Conservation (phyloP, 2,888 invertebrate species). For the Erpobdella octoculata region DNA sequence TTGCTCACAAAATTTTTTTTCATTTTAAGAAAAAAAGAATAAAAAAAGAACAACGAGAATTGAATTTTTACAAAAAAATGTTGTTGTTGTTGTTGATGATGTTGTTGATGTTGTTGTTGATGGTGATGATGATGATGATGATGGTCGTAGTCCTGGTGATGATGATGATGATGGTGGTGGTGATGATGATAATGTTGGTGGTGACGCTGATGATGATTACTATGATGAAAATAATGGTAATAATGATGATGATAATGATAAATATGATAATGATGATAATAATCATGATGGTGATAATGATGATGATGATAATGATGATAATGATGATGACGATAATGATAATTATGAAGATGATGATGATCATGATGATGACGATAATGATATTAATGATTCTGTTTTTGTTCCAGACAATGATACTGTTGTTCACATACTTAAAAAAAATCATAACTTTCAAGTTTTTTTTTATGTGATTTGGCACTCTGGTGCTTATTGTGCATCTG, state of each 20-base stretch:
- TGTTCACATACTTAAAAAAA: too few species aligned
- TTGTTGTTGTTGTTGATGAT: neutral
- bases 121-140: conserved; percentile 13
- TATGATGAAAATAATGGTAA: neutral
- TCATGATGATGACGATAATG: neutral
- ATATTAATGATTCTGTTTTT: neutral
- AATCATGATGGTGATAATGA: conserved; percentile 16
- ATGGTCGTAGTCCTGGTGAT: neutral
- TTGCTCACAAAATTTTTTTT: neutral
- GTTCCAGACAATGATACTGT: too few species aligned
- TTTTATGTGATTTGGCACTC: neutral
- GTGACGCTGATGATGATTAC: neutral
- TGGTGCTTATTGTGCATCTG: neutral
- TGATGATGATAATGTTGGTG: neutral
- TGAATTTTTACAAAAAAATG: neutral
- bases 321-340: neutral
- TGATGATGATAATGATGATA: neutral
- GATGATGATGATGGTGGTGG: neutral
- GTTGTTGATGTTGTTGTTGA: conserved; percentile 17
- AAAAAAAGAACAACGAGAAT: neutral
- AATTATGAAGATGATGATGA: neutral
- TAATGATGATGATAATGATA: neutral
- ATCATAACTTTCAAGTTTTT: too few species aligned
- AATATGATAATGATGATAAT: conserved; percentile 12
- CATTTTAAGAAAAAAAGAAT: neutral